phyloP scores from a whole-genome alignment of 1,140 invertebrate species.

The Hyposmocoma kahamanoa region DNA sequence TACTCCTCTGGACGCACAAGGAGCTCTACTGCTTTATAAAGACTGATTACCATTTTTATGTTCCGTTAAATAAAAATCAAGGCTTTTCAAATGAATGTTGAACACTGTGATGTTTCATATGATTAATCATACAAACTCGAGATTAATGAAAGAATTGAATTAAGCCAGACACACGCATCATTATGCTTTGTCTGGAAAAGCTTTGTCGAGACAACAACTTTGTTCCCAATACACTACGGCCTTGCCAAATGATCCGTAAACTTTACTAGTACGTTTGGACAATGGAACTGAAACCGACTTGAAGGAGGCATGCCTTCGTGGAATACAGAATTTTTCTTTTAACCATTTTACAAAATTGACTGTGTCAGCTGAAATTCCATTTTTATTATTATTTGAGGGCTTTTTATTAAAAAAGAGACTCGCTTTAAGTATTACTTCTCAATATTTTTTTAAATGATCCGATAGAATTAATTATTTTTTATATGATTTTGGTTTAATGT shows the following conservation, averaged over 20 bases:
- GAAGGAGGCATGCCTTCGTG: background rate
- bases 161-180: conserved; percentile 30
- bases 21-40: too few relatives aligned
- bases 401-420: background rate
- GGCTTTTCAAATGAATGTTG: background rate
- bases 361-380: background rate
- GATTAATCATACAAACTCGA: background rate
- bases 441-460: background rate
- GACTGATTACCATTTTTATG: background rate
- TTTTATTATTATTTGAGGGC: background rate
- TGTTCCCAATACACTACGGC: conserved; percentile 59
- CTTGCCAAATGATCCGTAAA: conserved; percentile 61
- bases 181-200: conserved; percentile 47
- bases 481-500: too few relatives aligned
- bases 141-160: background rate
- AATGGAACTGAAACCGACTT: conserved; percentile 7
- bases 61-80: background rate
- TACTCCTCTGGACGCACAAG: too few relatives aligned
- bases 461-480: background rate
- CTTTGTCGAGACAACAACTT: conserved; percentile 54
- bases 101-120: background rate
- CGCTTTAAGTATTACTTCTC: background rate
- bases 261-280: conserved; percentile 47
- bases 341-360: too few relatives aligned
- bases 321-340: background rate